Conservation (phyloP, 2,113 vertebrate genomes). For the Lethenteron camtschaticum region DNA sequence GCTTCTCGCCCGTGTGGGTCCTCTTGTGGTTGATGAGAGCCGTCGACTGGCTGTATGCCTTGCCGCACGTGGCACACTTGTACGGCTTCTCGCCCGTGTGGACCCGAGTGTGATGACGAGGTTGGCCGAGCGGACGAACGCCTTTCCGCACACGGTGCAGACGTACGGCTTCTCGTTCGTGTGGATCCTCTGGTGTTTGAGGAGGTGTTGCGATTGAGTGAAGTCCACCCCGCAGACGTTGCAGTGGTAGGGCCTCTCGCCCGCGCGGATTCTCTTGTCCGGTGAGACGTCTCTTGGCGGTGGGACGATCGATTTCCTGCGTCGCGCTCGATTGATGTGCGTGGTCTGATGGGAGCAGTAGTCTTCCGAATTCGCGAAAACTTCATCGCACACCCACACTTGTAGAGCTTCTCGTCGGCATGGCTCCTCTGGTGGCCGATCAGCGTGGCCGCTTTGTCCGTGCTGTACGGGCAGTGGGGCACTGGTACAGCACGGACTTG, state of each 20-base stretch:
- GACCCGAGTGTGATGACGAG: background rate
- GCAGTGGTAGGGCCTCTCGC: constrained; percentile 19
- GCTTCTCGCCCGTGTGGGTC: constrained; percentile 2
- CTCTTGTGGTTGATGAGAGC: background rate
- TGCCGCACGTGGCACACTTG: background rate
- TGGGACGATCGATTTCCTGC: background rate
- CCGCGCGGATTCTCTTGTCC: background rate
- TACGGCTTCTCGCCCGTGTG: constrained; percentile 1
- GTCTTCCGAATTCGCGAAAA: too few species aligned
- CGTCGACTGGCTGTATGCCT: background rate
- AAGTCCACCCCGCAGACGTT: constrained; percentile 51
- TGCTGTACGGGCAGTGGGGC: too few species aligned
- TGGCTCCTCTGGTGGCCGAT: too few species aligned
- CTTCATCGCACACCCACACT: too few species aligned
- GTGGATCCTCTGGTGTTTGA: constrained; percentile 55
- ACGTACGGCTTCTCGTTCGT: constrained; percentile 38
- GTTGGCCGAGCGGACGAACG: background rate
- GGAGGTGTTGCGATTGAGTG: constrained; percentile 46
- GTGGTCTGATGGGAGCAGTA: too few species aligned
- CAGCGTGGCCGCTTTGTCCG: too few species aligned
- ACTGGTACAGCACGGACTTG: too few species aligned
- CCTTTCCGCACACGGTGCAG: constrained; percentile 23
- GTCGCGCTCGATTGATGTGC: too few species aligned
- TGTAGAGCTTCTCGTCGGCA: too few species aligned
- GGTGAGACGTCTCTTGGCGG: background rate